Conservation (phyloP, 2,113 vertebrate genomes). For the Haliaeetus leucogaster region DNA sequence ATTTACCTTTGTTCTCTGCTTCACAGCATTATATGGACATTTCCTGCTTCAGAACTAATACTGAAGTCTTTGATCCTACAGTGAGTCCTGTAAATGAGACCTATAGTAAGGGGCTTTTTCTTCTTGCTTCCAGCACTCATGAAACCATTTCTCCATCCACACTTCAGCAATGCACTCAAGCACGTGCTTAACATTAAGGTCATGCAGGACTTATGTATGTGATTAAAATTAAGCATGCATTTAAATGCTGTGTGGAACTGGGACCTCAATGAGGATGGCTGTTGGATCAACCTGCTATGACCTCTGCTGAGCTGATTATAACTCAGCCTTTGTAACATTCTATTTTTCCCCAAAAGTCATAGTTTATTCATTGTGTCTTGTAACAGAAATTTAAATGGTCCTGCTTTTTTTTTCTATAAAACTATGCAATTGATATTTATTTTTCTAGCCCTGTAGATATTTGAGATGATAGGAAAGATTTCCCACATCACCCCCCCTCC, state of each 20-base stretch:
- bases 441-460: constrained; percentile 45
- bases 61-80: not conserved
- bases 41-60: not conserved
- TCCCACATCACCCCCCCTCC: not conserved
- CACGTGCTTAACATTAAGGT: not conserved
- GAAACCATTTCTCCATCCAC: not conserved
- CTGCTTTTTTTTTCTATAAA: not conserved
- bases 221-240: constrained; percentile 48
- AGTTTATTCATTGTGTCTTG: not conserved
- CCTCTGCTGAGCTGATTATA: constrained; percentile 35
- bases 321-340: not conserved
- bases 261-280: constrained; percentile 10
- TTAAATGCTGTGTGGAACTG: constrained; percentile 7
- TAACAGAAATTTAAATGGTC: constrained; percentile 32
- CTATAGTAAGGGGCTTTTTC: not conserved
- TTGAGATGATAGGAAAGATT: not conserved
- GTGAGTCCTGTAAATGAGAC: not conserved
- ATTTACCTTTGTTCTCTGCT: not conserved
- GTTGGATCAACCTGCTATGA: constrained; percentile 45
- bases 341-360: not conserved
- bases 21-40: not conserved
- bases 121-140: not conserved
- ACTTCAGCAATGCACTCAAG: not conserved
- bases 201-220: constrained; percentile 31
- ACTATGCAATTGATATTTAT: not conserved